Percentiles rank a stretch among this genome's conserved stretches.
phyloP scores from a whole-genome alignment of 64 coral and sea anemone species.

The Stichodactyla mertensii region DNA sequence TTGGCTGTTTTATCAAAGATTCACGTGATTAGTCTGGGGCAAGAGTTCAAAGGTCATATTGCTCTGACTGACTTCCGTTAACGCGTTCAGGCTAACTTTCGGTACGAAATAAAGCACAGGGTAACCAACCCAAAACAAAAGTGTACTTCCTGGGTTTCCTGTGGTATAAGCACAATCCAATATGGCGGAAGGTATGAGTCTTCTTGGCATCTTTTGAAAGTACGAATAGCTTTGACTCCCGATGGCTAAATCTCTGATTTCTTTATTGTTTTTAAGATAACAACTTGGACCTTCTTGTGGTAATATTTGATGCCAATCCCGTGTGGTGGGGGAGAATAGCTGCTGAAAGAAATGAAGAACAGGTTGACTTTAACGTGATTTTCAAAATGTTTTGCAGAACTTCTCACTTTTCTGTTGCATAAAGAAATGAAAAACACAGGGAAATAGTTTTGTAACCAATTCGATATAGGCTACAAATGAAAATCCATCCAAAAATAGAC shows the following conservation, averaged over 20 bases:
- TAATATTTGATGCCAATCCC: constrained; percentile 90
- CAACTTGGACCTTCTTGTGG: constrained; percentile 53
- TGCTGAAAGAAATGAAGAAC: constrained; percentile 30
- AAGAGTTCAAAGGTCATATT: constrained; percentile 16
- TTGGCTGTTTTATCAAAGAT: neutral
- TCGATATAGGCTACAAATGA: too few relatives aligned
- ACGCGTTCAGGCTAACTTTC: neutral
- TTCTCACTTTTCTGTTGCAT: too few relatives aligned
- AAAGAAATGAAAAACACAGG: too few relatives aligned
- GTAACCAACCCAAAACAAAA: neutral
- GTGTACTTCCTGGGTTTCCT: neutral
- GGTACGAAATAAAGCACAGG: neutral
- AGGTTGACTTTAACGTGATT: neutral
- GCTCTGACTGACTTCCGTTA: neutral
- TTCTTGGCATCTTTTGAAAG: neutral
- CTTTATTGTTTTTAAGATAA: constrained; percentile 57
- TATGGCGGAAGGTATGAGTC: constrained; percentile 69
- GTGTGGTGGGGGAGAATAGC: constrained; percentile 70
- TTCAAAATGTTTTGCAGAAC: neutral
- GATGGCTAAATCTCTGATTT: neutral
- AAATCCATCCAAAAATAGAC: too few relatives aligned
- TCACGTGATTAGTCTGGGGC: neutral
- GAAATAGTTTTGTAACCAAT: too few relatives aligned
- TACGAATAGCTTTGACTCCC: neutral
- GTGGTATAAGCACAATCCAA: constrained; percentile 30